phyloP scores from a whole-genome alignment of 1,140 invertebrate species.

The Bacillus rossius region DNA sequence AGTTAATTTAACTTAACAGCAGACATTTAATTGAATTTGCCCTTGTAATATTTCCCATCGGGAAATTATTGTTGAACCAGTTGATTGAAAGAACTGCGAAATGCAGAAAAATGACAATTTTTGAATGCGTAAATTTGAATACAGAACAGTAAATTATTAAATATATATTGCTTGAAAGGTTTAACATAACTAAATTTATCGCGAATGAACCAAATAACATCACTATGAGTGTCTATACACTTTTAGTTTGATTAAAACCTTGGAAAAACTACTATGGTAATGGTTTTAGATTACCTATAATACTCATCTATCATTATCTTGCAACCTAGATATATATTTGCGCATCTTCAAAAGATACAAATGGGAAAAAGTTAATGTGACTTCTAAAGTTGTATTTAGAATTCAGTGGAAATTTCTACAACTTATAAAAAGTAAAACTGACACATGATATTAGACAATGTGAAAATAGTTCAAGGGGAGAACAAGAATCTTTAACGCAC shows the following conservation, averaged over 20 bases:
- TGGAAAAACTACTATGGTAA: background rate
- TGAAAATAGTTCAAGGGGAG: no score
- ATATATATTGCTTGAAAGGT: background rate
- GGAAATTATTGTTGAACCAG: background rate
- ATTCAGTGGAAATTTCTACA: no score
- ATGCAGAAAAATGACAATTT: background rate
- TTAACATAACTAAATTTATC: no score
- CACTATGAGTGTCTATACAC: background rate
- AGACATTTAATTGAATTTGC: background rate
- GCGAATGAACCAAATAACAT: background rate
- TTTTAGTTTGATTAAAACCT: background rate
- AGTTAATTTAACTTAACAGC: background rate
- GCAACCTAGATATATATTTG: background rate
- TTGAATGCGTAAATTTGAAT: background rate
- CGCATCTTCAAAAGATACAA: background rate
- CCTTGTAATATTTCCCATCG: background rate
- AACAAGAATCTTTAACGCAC: background rate
- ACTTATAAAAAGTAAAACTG: no score
- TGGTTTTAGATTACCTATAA: background rate
- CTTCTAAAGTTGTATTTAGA: background rate
- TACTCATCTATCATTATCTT: background rate
- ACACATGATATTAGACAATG: no score
- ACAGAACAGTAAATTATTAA: no score
- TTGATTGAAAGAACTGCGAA: background rate
- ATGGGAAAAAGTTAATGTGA: background rate